phyloP scores from a whole-genome alignment of 1,140 invertebrate species.

The Pteromalus puparum region DNA sequence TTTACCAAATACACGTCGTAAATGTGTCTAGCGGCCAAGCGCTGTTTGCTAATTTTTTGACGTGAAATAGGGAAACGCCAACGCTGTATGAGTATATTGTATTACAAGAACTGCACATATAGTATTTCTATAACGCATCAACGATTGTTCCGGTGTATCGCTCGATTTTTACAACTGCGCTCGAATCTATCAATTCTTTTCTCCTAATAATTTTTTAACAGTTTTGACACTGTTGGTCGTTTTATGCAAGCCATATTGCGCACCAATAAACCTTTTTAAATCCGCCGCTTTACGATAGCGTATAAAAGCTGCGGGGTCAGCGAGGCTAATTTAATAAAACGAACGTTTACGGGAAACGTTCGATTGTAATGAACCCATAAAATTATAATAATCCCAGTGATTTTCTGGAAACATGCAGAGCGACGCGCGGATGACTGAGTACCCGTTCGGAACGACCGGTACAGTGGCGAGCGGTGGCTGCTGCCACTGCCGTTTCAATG shows the following conservation, averaged over 20 bases:
- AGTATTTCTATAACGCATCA: no score
- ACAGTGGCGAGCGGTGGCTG: constrained; percentile 49
- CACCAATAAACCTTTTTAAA: not conserved
- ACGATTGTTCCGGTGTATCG: not conserved
- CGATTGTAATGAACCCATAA: not conserved
- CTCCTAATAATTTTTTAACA: not conserved
- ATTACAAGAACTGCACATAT: no score
- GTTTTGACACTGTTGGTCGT: not conserved
- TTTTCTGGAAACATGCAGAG: not conserved
- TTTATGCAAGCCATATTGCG: not conserved
- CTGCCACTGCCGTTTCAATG: constrained; percentile 72
- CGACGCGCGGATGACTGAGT: not conserved
- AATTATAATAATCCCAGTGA: not conserved
- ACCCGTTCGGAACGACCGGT: not conserved
- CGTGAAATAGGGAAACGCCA: no score
- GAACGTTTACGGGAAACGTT: not conserved
- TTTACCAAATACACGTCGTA: no score
- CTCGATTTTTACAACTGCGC: not conserved
- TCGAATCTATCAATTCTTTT: no score
- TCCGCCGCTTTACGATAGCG: not conserved
- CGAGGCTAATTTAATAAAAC: not conserved
- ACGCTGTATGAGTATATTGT: no score
- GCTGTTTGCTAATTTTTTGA: no score
- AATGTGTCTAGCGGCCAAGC: no score
- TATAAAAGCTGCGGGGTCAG: not conserved